Evolutionary conservation across 2,888 invertebrate genomes (phyloP), one percentile per base, ranked within the genome.

Genomic region (Hirtodrosophila duncani): DNA sequence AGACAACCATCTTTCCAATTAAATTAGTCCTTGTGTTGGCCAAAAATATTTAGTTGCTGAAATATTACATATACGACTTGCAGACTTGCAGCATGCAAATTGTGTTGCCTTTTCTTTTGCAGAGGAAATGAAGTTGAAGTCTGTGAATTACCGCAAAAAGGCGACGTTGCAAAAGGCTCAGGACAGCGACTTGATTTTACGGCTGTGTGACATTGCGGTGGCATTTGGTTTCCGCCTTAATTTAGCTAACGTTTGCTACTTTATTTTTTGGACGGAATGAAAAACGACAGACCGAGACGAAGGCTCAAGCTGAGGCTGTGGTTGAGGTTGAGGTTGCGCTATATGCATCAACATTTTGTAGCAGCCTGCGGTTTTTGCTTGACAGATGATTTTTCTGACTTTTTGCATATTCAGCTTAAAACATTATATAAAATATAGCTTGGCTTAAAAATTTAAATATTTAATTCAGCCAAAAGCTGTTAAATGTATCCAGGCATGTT

Each of bases 181-280:
- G 39, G 29, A 41, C 17, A 23, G 23, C n/a, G 14, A 8, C 50
- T 41, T 30, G 46, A 27, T 39, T 41, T 46, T 58, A 33, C 52
- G 48, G 36, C 39, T 51, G 10, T 27, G 29, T 46, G 46, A 51
- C 49, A 24, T 20, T 17, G 53, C 39, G 51, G 51, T 65, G 52
- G 34, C 63, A 67, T 67, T 72, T 29, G 65, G 61, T 60, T 67
- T 74, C 67, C 67, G 57, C 53, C 63, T 74, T 74, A 74, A 75
- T 75, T 70, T 78, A 62, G 74, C 74, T 65, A 74, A 74, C 78
- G 74, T 67, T 70, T 65, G 74, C 74, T 55, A 57, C 56, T 70
- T 67, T 67, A 45, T 38, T 55, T 50, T 50, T n/a, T n/a, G n/a
- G n/a, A n/a, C n/a, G n/a, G n/a, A n/a, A n/a, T 60, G 49, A 53